Evolutionary conservation across 1,140 invertebrate species (phyloP), one percentile per base, ranked within the genome.

Genomic region (Daktulosphaira vitifoliae): DNA sequence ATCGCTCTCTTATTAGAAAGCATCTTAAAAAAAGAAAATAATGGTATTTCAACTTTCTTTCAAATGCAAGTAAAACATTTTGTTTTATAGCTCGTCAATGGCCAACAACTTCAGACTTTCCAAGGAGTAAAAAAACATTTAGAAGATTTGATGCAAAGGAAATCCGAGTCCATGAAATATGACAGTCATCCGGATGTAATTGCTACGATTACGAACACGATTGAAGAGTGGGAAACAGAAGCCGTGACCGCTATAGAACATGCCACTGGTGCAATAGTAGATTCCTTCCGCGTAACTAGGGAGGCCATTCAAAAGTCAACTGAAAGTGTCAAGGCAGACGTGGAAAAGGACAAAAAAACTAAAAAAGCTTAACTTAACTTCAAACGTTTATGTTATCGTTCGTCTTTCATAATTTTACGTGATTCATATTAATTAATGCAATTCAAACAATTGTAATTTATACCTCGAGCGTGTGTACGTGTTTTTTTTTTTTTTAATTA

Each of bases 261-360:
- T 1, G 42, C 23, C 22, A 62, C 56, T 3, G 22, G 29, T 15
- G 11, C 26, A 18, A 29, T 62, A 33, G 20, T 48, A 25, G 42
- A 48, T 0, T 46, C 56, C 1, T 62, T 62, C 38, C 42, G 18
- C 23, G 15, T 33, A 1, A 62, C 42, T 9, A 20, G 26, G 1
- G 42, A 62, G 29, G 25, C 42, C n/a, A 62, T 62, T 8, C 23
- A 62, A 62, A 33, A 62, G 13, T 29, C 56, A 3, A 62, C 56
- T 1, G 13, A n/a, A 25, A 62, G 42, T 9, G 56, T 62, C 9
- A 62, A 62, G 20, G 16, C 42, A 0, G 56, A 62, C 2, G 20
- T 62, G 9, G 7, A 20, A 3, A 25, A 44, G 11, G 39, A 62
- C 13, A 62, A 33, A 16, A 62, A 46, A 29, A 48, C 42, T 0